These are phyloP conservation scores for Tokudaia tokunoshimensis DNA, from an alignment of 2,797 vertebrate species.

Conservation along the genomic window DNA sequence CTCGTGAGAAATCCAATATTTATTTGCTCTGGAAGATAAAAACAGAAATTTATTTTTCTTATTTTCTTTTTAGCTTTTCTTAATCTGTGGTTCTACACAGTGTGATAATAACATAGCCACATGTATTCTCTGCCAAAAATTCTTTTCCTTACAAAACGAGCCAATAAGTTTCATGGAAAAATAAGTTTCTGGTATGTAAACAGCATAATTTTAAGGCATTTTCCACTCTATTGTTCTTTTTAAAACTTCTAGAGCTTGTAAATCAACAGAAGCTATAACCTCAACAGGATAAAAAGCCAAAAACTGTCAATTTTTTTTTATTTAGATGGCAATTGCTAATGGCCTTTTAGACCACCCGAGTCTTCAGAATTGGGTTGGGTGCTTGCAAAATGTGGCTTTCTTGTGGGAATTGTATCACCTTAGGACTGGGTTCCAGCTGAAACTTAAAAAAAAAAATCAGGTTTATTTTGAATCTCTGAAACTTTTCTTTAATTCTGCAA, in stretches of 20 bases:
- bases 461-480: conserved; percentile 56
- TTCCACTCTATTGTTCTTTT: conserved; percentile 53
- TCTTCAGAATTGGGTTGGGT: conserved; percentile 51
- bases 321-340: conserved; percentile 57
- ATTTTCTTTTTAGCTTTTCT: conserved; percentile 73
- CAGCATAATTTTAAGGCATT: conserved; percentile 62
- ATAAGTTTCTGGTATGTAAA: conserved; percentile 69
- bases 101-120: conserved; percentile 59
- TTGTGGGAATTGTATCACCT: conserved; percentile 47
- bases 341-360: neutral
- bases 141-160: conserved; percentile 53
- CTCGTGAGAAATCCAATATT: conserved; percentile 77
- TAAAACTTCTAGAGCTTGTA: conserved; percentile 49
- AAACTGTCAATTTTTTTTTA: conserved; percentile 57
- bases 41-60: conserved; percentile 75
- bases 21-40: conserved; percentile 77
- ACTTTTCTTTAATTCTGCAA: conserved; percentile 54
- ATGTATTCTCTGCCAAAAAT: conserved; percentile 45
- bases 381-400: conserved; percentile 66
- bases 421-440: conserved; percentile 32
- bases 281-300: conserved; percentile 49
- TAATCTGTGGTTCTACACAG: conserved; percentile 59
- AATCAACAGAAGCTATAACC: conserved; percentile 68
- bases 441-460: conserved; percentile 46
- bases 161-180: conserved; percentile 59